Base-by-base conservation (phyloP, 2,888 invertebrate species). In the Athalia circularis region DNA sequence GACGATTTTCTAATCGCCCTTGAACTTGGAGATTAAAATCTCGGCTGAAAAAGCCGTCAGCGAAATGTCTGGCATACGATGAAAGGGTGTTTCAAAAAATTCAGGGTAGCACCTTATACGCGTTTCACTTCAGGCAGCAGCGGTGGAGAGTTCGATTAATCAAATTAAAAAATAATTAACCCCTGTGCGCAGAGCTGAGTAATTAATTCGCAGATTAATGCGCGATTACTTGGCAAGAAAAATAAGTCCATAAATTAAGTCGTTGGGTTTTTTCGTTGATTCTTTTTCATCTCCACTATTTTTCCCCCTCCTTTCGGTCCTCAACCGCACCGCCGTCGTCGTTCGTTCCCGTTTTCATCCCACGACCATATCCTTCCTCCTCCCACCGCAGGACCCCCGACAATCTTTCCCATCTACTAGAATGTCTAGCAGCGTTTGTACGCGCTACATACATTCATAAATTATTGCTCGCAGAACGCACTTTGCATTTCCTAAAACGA, bases 201-300 rank as follows among this genome's bases (percentile, higher is more conserved):
- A 85, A 86, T 86, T 86, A 86, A 84, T 85, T 83, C 79, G 82
- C 80, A 86, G 84, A 83, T 86, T 85, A 84, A 86, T 86, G 85
- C 84, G 85, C 84, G 83, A 81, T 82, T 83, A 82, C 84, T 84
- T 80, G 85, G 83, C 80, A 80, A 82, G 85, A 85, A 86, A 86
- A 86, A 86, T 85, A 86, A 85, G 86, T 83, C 82, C 84, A 86
- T 86, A 86, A 86, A 86, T 86, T 86, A 86, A 86, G 83, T 81
- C 82, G 79, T 67, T 67, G 77, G 57, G 29, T 29, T 29, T 29
- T 29, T 29, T 29, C 29, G 29, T 29, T 29, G 29, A 29, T 29
- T 29, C 61, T 57, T 76, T 62, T 64, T 62, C 50, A 9, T 57
- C 65, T 15, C 65, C 77, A 65, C 77, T 59, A 57, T 78, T 77